Evolutionary conservation across 2,797 vertebrate genomes (phyloP).

Genomic region (Natrix natrix): DNA sequence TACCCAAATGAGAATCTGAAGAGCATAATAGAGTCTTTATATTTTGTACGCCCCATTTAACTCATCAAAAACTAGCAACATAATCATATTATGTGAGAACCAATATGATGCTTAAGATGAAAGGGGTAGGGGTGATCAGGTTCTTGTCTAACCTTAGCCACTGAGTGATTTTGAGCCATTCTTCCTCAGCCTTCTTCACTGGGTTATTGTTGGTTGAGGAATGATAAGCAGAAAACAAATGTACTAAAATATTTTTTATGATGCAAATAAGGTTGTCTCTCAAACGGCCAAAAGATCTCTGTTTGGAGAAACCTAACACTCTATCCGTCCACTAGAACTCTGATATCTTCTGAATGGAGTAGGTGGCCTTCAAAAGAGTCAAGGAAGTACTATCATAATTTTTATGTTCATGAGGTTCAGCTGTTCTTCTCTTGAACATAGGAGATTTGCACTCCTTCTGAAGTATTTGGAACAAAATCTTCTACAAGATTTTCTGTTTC

Average conservation of each 20-base stretch:
- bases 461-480: background rate
- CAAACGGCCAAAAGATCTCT: background rate
- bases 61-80: background rate
- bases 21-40: conserved; percentile 33
- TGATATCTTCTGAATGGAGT: background rate
- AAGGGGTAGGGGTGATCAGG: background rate
- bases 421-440: background rate
- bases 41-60: conserved; percentile 33
- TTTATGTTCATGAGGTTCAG: background rate
- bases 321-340: conserved; percentile 3
- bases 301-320: conserved; percentile 17
- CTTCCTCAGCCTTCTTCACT: background rate
- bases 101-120: background rate
- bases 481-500: background rate
- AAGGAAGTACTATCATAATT: background rate
- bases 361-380: background rate
- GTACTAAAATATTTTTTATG: background rate
- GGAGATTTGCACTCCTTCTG: background rate
- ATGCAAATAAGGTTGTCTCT: background rate
- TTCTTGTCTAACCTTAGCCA: background rate
- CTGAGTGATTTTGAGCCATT: background rate
- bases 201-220: background rate
- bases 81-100: background rate
- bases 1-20: conserved; percentile 29
- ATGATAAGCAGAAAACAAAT: background rate